Base-by-base conservation (phyloP, 2,113 vertebrate species). In the Genyomyrus donnyi region DNA sequence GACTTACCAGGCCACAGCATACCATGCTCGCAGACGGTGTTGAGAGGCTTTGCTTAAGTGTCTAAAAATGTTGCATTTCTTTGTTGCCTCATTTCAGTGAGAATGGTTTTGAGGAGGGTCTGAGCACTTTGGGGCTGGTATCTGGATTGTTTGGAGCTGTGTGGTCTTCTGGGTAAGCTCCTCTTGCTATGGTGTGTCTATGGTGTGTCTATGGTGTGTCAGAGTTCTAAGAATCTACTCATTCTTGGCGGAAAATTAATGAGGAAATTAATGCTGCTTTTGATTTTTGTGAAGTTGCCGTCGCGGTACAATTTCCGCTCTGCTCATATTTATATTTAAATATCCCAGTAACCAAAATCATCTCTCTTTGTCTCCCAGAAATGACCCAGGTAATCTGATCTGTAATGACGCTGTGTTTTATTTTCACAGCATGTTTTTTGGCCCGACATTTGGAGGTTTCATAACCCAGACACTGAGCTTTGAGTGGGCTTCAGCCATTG, bases 391-490 rank as follows among this genome's bases (percentile, higher is more conserved):
- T 84, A 58, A 31, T 13, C 27, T 85, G 52, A 52, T 89, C 13
- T 66, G 62, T 46, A 58, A 21, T 46, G 50, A 62, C 1, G 24
- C 8, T 17, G 24, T 31, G 19, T 83, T 46, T 49, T 45, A 21
- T 90, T 49, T 50, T 31, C 39, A 7, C 89, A 99, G 98, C 91
- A 96, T 96, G 93, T 98, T 99, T 92, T 93, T 96, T 89, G 98
- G 98, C 39, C 98, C 98, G 0, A 93, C 93, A 0, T 86, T 98
- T 9, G 98, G 98, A 50, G 97, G 98, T 85, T 95, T 97, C 90
- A 92, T 98, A 48, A 96, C 97, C 89, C 97, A 98, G 58, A 95
- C 95, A 39, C 94, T 98, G 58, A 94, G 93, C 91, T 99, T 99
- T 91, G 95, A 98, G 90, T 99, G 97, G 97, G 96, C 97, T 0